Evolutionary conservation across 2,113 vertebrate genomes (phyloP), one percentile per base, ranked within the genome.

Genomic region (Notarius lentiginosus): DNA sequence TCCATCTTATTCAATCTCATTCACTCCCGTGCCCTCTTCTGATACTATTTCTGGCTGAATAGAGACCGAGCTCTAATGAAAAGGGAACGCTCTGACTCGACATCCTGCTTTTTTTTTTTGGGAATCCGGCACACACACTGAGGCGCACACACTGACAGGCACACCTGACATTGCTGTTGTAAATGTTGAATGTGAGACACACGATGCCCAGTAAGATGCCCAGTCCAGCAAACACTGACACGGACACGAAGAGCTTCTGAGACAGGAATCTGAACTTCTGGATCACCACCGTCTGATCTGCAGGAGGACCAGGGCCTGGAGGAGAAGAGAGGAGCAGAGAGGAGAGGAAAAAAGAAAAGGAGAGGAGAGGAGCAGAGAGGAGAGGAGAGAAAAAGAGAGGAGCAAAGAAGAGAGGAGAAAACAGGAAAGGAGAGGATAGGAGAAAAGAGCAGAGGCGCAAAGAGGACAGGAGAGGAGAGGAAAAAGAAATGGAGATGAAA

Each of bases 121-220:
- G 49, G 49, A 53, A 77, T 77, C 51, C 75, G 12, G 22, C 11
- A 53, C 60, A 34, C 22, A 63, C 60, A 76, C 22, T 18, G 61
- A 83, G 15, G 88, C 84, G 89, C 90, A 87, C 86, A 98, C 97
- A 83, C 22, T 18, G 61, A 83, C 22, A 89, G 85, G 89, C 90
- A 87, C 86, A 98, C 97, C 97, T 96, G 88, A 99, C 97, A 0
- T 96, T 97, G 72, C 97, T 97, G 85, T 99, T 99, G 95, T 98
- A 99, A 93, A 98, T 97, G 93, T 99, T 99, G 94, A 98, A 99
- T 7, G 97, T 97, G 91, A 99, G 93, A 91, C 97, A 99, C 88
- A 97, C 91, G 68, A 97, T 95, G 89, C 97, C 97, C 91, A 99
- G 88, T 58, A 98, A 94, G 89, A 99, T 98, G 65, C 97, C 96